A percentile compares a stretch with the other conserved stretches of the same genome.
Conservation (phyloP, 1,140 invertebrate species). For the Oryctes rhinoceros region DNA sequence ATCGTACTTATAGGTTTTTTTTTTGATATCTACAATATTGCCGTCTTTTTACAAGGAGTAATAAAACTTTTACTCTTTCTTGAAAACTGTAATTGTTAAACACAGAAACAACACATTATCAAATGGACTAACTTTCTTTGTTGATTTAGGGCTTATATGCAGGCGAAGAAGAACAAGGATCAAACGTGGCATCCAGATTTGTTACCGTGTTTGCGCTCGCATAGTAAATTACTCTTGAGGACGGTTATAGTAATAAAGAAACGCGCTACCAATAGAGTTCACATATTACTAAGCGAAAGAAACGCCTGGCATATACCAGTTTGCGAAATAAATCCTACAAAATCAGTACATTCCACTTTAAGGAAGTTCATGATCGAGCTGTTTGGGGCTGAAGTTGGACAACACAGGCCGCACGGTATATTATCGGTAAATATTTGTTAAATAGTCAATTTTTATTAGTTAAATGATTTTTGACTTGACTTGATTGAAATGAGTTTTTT, state of each 20-base stretch:
- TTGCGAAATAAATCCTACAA: conserved; percentile 86
- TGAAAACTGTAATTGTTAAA: no score
- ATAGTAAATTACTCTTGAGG: conserved; percentile 78
- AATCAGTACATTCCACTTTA: conserved; percentile 86
- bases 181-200: conserved; percentile 75
- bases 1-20: no score
- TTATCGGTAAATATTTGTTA: conserved; percentile 64
- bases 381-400: conserved; percentile 85
- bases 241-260: conserved; percentile 83
- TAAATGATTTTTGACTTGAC: no score
- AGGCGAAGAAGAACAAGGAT: conserved; percentile 58
- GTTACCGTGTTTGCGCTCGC: conserved; percentile 73
- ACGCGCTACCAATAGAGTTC: conserved; percentile 83
- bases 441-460: no score
- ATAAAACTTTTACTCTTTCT: no score
- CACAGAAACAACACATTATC: no score
- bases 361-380: conserved; percentile 91
- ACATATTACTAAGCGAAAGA: conserved; percentile 85
- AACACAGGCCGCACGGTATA: conserved; percentile 85
- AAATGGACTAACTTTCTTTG: neutral
- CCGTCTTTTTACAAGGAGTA: no score
- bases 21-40: no score
- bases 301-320: conserved; percentile 82
- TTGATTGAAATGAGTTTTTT: no score
- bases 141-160: conserved; percentile 51